Evolutionary conservation across 2,797 vertebrate species (phyloP), one percentile per base, ranked within the genome.

Genomic region (Florisuga fusca): DNA sequence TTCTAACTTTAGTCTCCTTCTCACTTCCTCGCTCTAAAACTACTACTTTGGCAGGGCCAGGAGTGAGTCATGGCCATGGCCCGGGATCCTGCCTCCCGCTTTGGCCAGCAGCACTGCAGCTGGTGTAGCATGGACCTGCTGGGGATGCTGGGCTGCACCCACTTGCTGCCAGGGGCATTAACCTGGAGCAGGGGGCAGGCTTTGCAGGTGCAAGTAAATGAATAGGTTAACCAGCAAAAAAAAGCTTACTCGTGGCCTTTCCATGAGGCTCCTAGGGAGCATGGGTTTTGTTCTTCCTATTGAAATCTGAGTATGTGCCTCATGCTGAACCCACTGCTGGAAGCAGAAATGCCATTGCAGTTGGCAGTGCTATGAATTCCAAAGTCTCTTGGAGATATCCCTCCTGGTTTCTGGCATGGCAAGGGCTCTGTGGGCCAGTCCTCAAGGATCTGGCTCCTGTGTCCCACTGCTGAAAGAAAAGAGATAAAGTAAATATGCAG

Each of bases 1-100:
- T 91, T 80, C 76, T 94, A 88, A 93, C 92, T 87, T 80, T 93
- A 81, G 50, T 85, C 85, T 97, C 55, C 78, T 29, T 87, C 74
- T 90, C 18, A 18, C 92, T 93, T 91, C 74, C 90, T 88, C 4
- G 15, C 92, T 97, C 95, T 97, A 96, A 86, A 96, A 96, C 97
- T 98, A 97, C 97, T 97, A 71, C 73, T 96, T 97, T 98, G 98
- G 97, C 97, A 98, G 93, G 26, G 50, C 17, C 0, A 2, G 55
- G 89, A 76, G 18, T 98, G 97, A 97, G 95, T 98, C 98, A 97
- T 0, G 2, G 84, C 87, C 1, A 0, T 94, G 94, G 93, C 69
- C 79, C 64, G 10, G 63, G 83, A 90, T 95, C 93, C 94, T 53
- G 43, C 92, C 90, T 97, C 83, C 78, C 1, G 14, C 84, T 96